These are phyloP conservation scores for Holcopasites calliopsidis DNA, from an alignment of 1,140 invertebrate species.

Conservation along the genomic window DNA sequence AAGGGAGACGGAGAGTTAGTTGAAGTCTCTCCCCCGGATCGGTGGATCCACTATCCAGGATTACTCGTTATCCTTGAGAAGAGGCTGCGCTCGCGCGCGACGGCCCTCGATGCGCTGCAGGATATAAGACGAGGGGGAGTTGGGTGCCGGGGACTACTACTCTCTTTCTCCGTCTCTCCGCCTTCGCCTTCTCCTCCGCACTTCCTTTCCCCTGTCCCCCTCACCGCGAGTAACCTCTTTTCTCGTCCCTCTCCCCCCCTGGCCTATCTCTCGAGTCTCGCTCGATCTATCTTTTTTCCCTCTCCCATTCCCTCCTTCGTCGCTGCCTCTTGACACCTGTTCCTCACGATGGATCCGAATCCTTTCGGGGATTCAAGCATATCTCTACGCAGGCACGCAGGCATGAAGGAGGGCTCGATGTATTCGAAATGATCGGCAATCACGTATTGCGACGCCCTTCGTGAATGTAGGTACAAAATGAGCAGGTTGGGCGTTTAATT, in stretches of 20 bases:
- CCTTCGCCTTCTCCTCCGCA: conserved; percentile 3
- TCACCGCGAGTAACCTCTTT: background rate
- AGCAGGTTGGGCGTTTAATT: background rate
- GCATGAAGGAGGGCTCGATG: conserved; percentile 43
- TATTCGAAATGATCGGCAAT: conserved; percentile 29
- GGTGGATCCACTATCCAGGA: conserved; percentile 70
- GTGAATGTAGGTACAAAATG: conserved; percentile 4
- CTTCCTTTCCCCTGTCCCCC: background rate
- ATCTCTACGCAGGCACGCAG: conserved; percentile 41
- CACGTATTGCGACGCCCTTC: conserved; percentile 13
- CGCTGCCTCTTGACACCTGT: conserved; percentile 63
- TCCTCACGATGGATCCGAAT: conserved; percentile 54
- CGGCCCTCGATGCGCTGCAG: conserved; percentile 59
- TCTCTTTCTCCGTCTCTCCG: background rate
- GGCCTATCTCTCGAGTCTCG: background rate
- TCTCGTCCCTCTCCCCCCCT: background rate
- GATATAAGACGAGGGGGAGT: conserved; percentile 65
- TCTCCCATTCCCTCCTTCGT: background rate
- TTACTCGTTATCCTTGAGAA: conserved; percentile 75
- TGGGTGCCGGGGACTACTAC: conserved; percentile 49
- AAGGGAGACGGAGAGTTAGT: conserved; percentile 23
- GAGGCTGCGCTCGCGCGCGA: conserved; percentile 59
- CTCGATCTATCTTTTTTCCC: conserved; percentile 30
- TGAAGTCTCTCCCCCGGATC: conserved; percentile 51
- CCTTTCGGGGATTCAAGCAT: conserved; percentile 59